Conservation (phyloP, 2,888 invertebrate genomes). For the Rutpela maculata region DNA sequence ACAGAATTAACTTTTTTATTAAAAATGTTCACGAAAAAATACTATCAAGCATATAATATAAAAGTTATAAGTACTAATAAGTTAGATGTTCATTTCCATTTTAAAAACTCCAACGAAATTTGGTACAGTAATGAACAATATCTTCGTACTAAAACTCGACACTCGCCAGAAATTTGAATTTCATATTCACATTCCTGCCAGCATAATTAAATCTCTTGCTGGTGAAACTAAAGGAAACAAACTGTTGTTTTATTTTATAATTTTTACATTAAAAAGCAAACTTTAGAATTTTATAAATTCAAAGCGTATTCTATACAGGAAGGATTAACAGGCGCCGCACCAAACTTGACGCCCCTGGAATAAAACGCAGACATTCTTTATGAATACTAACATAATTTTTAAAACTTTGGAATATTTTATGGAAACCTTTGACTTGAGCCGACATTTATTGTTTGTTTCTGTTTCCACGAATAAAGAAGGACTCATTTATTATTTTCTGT, state of each 20-base stretch:
- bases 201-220: constrained; percentile 12
- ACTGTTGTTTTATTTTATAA: constrained; percentile 23
- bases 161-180: constrained; percentile 14
- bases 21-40: no score
- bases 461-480: background rate
- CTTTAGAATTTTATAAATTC: constrained; percentile 56
- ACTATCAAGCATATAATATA: background rate
- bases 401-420: constrained; percentile 19
- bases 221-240: constrained; percentile 33
- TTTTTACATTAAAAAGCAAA: constrained; percentile 47
- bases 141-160: background rate
- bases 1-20: no score
- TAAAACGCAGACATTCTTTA: constrained; percentile 49
- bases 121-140: background rate
- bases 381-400: constrained; percentile 48
- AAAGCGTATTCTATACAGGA: constrained; percentile 56
- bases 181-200: constrained; percentile 17
- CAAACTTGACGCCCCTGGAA: constrained; percentile 56
- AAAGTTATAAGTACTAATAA: constrained; percentile 7
- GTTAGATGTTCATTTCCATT: background rate
- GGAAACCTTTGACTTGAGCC: constrained; percentile 2
- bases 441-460: constrained; percentile 27
- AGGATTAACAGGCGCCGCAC: constrained; percentile 60
- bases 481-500: background rate
- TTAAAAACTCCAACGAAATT: constrained; percentile 1